Evolutionary conservation across 2,113 vertebrate genomes (phyloP).

Genomic region (Acinonyx jubatus): DNA sequence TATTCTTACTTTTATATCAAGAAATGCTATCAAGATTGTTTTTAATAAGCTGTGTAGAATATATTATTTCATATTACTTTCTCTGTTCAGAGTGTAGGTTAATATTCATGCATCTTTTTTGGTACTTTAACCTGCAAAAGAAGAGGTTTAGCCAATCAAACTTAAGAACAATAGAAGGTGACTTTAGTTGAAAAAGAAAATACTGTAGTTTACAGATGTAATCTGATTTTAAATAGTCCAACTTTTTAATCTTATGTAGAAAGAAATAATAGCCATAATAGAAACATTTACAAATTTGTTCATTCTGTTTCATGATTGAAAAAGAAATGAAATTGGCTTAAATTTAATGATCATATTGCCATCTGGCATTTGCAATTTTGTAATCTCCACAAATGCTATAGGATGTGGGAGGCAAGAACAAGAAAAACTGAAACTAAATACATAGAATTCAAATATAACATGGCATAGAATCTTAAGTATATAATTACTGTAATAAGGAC

Average conservation of each 20-base stretch:
- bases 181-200: neutral
- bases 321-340: constrained; percentile 45
- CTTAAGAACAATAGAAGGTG: neutral
- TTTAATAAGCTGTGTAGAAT: neutral
- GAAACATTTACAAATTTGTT: constrained; percentile 40
- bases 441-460: constrained; percentile 26
- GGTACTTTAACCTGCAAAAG: neutral
- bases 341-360: constrained; percentile 56
- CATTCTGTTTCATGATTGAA: constrained; percentile 35
- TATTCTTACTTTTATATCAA: neutral
- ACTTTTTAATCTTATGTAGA: neutral
- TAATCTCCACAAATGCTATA: constrained; percentile 56
- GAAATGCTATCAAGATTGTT: neutral
- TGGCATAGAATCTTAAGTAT: neutral
- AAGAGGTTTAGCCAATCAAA: neutral
- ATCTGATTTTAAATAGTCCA: neutral
- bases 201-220: neutral
- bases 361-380: constrained; percentile 64
- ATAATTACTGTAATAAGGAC: neutral
- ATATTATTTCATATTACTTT: neutral
- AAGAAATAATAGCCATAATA: neutral
- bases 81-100: neutral
- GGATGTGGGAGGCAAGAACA: neutral
- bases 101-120: neutral
- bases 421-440: constrained; percentile 17